These are phyloP conservation scores for Leptinotarsa tumamoca DNA, from an alignment of 2,888 invertebrate species.

Conservation along the genomic window DNA sequence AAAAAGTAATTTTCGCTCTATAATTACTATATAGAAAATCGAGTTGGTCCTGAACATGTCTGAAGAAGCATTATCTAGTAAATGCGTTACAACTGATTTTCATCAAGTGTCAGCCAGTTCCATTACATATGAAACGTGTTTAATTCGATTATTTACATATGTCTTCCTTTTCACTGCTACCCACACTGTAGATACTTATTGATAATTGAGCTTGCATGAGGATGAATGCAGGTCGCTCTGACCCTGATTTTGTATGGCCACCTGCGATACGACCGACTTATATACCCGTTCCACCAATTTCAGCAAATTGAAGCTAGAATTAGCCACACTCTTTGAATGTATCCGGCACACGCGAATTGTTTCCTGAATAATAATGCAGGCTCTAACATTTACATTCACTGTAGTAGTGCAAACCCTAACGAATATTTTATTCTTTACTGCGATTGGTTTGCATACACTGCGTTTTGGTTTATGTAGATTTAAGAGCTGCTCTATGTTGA, in stretches of 20 bases:
- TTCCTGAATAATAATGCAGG: background rate
- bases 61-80: too few relatives aligned
- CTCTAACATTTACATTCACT: background rate
- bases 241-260: slow-evolving; percentile 7
- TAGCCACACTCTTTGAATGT: slow-evolving; percentile 14
- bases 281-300: slow-evolving; percentile 17
- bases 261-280: slow-evolving; percentile 1
- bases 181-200: background rate
- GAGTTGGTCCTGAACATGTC: too few relatives aligned
- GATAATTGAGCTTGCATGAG: slow-evolving; percentile 1
- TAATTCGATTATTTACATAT: background rate
- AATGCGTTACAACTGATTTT: too few relatives aligned
- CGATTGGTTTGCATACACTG: background rate
- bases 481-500: too few relatives aligned
- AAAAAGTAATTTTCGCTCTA: too few relatives aligned
- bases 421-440: background rate
- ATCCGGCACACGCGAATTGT: slow-evolving; percentile 22
- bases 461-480: background rate
- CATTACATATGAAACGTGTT: too few relatives aligned
- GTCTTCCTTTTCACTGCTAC: background rate
- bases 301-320: slow-evolving; percentile 24
- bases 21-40: too few relatives aligned
- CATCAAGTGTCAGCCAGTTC: too few relatives aligned
- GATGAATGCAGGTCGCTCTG: background rate
- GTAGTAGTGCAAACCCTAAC: background rate